A percentile compares a stretch with the other conserved stretches of the same genome.
Evolutionary conservation across 2,888 invertebrate genomes (phyloP).

Genomic region (Rhorus exstirpatorius): DNA sequence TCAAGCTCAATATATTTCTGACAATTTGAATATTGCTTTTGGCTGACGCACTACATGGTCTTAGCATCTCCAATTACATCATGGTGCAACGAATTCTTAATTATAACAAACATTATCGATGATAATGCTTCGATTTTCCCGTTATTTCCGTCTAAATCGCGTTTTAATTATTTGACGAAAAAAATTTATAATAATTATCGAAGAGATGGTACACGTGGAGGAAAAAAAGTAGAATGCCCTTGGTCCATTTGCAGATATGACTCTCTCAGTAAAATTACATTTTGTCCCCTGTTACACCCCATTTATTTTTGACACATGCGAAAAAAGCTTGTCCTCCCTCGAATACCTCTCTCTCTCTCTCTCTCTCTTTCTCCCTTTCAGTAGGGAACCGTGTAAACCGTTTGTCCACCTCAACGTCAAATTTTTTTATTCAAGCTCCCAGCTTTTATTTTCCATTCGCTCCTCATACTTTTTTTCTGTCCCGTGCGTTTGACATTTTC

Average conservation of each 20-base stretch:
- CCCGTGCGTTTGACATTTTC: neutral
- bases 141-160: neutral
- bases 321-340: conserved; percentile 8
- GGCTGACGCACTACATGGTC: too few species aligned
- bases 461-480: neutral
- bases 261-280: conserved; percentile 9
- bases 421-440: neutral
- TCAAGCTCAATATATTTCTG: too few species aligned
- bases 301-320: neutral
- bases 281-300: neutral
- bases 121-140: neutral
- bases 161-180: neutral
- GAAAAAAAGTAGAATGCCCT: neutral
- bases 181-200: neutral
- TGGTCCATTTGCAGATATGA: neutral
- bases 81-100: too few species aligned
- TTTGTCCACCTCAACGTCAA: too few species aligned
- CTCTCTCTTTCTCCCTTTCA: too few species aligned
- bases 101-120: too few species aligned
- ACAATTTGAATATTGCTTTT: too few species aligned
- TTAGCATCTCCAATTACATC: too few species aligned
- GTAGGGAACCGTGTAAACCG: too few species aligned
- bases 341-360: neutral
- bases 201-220: too few species aligned
- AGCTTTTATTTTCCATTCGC: neutral